Evolutionary conservation across 2,113 vertebrate species (phyloP), one percentile per base, ranked within the genome.

Genomic region (Bettongia penicillata): DNA sequence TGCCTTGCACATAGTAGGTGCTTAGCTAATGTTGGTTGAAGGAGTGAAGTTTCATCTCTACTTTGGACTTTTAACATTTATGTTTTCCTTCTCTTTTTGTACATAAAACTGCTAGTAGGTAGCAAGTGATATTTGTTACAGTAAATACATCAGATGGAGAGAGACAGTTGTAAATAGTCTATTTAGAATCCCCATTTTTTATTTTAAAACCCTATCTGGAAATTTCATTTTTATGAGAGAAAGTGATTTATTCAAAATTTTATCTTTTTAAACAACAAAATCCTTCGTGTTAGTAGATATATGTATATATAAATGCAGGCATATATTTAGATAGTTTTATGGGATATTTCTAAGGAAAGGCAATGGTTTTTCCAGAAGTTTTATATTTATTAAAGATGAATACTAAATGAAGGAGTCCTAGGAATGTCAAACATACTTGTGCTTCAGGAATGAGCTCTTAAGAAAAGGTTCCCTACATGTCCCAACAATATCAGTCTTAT

Each of bases 291-390:
- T 43, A 93, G 91, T 96, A 37, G 92, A 0, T 93, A 90, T 96
- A 92, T 95, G 91, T 53, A 90, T 96, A 37, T 94, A 0, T 93
- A 90, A 95, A 92, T 95, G 91, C 57, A 90, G 61, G 55, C 57
- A 37, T 52, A n/a, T 95, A 93, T 98, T 19, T 84, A 84, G 68
- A 43, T 43, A 22, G 7, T 8, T 84, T 43, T 22, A 1, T 16
- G 9, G 16, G 68, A n/a, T 84, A 43, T 84, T 84, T 91, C 51
- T 51, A 51, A 93, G 84, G 47, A 92, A 8, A 25, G 52, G 57
- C 25, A 43, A 49, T 90, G 92, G 52, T 10, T 57, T 93, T 90
- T 92, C 26, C 48, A 92, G 49, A 90, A n/a, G 37, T 49, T 97
- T 93, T 97, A 57, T 94, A 24, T 96, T 37, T 91, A 92, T 92